A percentile compares a stretch with the other conserved stretches of the same genome.
These are phyloP conservation scores for Eulithis prunata DNA, from an alignment of 2,888 invertebrate species.

Conservation along the genomic window DNA sequence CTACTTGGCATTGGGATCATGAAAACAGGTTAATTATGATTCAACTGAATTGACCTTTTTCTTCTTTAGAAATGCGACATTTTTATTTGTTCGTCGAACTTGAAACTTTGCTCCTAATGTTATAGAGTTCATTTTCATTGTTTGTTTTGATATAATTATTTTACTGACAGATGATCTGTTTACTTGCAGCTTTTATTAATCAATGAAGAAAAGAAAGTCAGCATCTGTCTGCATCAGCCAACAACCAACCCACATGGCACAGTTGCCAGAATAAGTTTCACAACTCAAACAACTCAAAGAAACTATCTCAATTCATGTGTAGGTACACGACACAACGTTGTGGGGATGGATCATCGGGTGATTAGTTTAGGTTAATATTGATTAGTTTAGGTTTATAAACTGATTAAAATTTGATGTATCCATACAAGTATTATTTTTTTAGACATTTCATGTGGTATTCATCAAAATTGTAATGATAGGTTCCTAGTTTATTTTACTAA, in stretches of 20 bases:
- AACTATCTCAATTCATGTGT: not conserved
- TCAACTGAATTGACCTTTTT: constrained; percentile 23
- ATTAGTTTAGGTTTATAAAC: too few species aligned
- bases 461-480: too few species aligned
- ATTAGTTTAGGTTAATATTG: too few species aligned
- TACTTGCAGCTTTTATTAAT: constrained; percentile 33
- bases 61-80: constrained; percentile 25
- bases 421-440: too few species aligned
- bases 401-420: too few species aligned
- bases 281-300: constrained; percentile 3
- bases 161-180: constrained; percentile 34
- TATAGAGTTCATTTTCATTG: constrained; percentile 32
- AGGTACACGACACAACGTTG: too few species aligned
- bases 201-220: constrained; percentile 55
- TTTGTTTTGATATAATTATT: constrained; percentile 33
- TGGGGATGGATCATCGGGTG: too few species aligned
- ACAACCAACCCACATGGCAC: constrained; percentile 7
- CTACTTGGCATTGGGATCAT: constrained; percentile 9
- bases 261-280: constrained; percentile 3
- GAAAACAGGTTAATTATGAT: constrained; percentile 18
- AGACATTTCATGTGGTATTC: too few species aligned
- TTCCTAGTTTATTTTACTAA: too few species aligned
- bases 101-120: constrained; percentile 20
- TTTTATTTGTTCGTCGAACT: constrained; percentile 39
- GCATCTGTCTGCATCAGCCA: constrained; percentile 37